Conservation (phyloP, 2,113 vertebrate species). For the Synchiropus splendidus region DNA sequence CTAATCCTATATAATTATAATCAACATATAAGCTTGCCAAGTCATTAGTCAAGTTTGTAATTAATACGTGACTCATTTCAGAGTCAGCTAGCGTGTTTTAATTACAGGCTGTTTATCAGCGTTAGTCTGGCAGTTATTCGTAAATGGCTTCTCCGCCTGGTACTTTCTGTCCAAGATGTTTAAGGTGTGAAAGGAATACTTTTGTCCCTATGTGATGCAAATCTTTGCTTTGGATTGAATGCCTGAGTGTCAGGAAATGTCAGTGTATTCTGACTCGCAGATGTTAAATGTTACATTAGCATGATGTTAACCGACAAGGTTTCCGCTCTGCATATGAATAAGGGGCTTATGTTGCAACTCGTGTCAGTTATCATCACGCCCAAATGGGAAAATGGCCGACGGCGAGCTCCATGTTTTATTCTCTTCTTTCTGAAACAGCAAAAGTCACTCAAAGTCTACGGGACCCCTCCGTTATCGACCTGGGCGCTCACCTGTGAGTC, state of each 20-base stretch:
- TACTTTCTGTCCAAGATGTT: no score
- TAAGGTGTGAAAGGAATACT: no score
- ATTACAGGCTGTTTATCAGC: conserved; percentile 5
- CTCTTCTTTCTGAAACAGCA: no score
- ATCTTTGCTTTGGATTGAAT: neutral
- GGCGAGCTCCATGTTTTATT: no score
- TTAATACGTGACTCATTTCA: conserved; percentile 1
- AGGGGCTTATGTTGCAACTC: conserved; percentile 4
- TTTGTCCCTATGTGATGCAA: no score
- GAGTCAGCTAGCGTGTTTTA: conserved; percentile 5
- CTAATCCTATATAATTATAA: neutral
- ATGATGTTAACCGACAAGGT: neutral
- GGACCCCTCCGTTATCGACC: neutral
- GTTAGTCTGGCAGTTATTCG: conserved; percentile 3
- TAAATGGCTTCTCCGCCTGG: neutral
- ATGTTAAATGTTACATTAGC: conserved; percentile 20
- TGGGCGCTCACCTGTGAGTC: neutral
- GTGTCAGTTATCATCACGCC: no score
- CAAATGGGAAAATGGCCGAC: no score
- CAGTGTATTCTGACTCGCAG: conserved; percentile 6
- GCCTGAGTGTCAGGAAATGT: conserved; percentile 13
- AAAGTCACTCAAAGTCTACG: conserved; percentile 4
- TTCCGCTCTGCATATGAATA: conserved; percentile 17
- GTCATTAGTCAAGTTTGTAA: conserved; percentile 1
- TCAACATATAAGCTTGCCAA: neutral